Evolutionary conservation across 2,888 invertebrate genomes (phyloP).

Genomic region (Phyllotreta striolata): DNA sequence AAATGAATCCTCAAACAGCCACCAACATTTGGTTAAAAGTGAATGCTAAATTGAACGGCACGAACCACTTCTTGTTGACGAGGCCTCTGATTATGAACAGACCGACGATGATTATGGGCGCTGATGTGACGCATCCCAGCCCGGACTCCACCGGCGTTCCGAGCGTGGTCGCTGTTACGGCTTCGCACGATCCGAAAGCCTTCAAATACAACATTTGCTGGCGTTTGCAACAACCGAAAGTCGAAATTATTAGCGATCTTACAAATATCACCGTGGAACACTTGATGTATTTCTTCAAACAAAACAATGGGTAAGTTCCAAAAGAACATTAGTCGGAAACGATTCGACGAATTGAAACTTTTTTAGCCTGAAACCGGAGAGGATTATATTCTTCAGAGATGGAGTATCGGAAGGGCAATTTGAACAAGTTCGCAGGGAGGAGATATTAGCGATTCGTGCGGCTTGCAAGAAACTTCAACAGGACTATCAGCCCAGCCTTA

Average conservation of each 20-base stretch:
- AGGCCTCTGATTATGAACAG: conserved; percentile 46
- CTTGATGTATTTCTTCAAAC: conserved; percentile 66
- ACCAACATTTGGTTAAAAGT: conserved; percentile 76
- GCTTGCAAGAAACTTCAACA: conserved; percentile 69
- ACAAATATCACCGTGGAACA: conserved; percentile 67
- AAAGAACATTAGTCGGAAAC: not conserved
- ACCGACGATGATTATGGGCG: conserved; percentile 74
- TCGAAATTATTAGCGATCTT: conserved; percentile 80
- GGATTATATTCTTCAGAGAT: conserved; percentile 82
- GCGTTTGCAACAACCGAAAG: conserved; percentile 76
- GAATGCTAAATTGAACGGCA: conserved; percentile 84
- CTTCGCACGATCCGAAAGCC: conserved; percentile 73
- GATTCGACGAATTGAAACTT: not conserved
- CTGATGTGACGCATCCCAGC: conserved; percentile 93
- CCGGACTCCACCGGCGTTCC: conserved; percentile 73
- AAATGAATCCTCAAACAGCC: conserved; percentile 69
- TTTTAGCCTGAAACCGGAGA: conserved; percentile 62
- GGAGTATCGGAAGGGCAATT: conserved; percentile 91
- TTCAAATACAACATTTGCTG: conserved; percentile 79
- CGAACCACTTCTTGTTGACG: conserved; percentile 68
- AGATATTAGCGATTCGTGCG: conserved; percentile 70
- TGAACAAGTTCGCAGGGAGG: conserved; percentile 70
- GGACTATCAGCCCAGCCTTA: conserved; percentile 77
- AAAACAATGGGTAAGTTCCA: conserved; percentile 53
- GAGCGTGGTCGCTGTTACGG: conserved; percentile 79